These are phyloP conservation scores for Grammatotria lemairii DNA, from an alignment of 2,113 vertebrate genomes.

Conservation along the genomic window DNA sequence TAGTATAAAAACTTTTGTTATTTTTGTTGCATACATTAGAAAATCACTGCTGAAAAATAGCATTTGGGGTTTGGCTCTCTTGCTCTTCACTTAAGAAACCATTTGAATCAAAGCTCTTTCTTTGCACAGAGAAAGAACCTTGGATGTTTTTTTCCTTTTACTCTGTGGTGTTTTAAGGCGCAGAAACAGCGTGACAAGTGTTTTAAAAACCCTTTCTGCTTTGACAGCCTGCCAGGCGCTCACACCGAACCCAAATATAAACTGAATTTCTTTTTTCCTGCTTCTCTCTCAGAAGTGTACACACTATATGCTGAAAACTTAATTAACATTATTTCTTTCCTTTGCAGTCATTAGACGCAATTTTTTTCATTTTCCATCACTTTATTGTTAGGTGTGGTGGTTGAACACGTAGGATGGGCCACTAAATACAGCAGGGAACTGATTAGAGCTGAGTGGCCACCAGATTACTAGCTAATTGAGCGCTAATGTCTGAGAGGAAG, in stretches of 20 bases:
- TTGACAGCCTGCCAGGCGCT: background rate
- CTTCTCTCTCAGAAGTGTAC: background rate
- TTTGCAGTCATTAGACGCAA: background rate
- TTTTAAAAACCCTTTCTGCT: background rate
- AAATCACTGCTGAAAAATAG: background rate
- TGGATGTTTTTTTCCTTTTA: background rate
- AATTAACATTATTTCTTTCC: background rate
- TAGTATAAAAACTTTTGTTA: background rate
- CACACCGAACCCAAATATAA: background rate
- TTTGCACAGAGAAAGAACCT: background rate
- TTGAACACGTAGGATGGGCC: background rate
- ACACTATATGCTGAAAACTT: background rate
- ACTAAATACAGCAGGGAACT: background rate
- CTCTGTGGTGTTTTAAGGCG: background rate
- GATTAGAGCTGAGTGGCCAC: constrained; percentile 16
- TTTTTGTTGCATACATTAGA: background rate
- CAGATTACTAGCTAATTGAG: constrained; percentile 16
- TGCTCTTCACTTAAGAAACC: background rate
- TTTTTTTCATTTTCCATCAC: background rate
- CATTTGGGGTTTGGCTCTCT: background rate
- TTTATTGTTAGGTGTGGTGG: background rate
- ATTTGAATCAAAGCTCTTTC: background rate
- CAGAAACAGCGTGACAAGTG: background rate
- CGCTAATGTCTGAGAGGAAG: background rate
- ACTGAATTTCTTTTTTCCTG: background rate